These are phyloP conservation scores for Heliconius erato DNA, from an alignment of 2,888 invertebrate genomes.

Conservation along the genomic window DNA sequence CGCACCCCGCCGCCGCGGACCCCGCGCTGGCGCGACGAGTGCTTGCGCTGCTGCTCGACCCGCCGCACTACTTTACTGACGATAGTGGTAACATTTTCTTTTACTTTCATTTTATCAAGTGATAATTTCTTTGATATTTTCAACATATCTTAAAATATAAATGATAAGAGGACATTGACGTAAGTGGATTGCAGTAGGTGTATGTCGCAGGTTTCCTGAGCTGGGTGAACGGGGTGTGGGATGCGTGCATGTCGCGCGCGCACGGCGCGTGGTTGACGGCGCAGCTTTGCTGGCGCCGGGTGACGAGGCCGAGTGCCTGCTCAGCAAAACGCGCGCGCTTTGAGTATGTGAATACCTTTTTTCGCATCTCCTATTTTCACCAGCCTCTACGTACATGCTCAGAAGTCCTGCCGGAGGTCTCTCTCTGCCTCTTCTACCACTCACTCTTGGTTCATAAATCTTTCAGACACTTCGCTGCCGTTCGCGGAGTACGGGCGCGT, in stretches of 20 bases:
- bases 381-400: neutral
- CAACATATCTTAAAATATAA: neutral
- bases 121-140: too few species aligned
- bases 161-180: neutral
- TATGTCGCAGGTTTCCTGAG: conserved; percentile 57
- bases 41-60: conserved; percentile 62
- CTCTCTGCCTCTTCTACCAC: too few species aligned
- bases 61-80: conserved; percentile 71
- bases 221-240: conserved; percentile 57
- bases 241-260: conserved; percentile 57
- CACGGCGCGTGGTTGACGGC: conserved; percentile 59
- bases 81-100: conserved; percentile 56
- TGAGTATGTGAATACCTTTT: neutral
- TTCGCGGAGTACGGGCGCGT: conserved; percentile 69
- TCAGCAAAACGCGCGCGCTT: conserved; percentile 50
- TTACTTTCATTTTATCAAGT: too few species aligned
- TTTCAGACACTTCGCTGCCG: conserved; percentile 55
- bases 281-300: conserved; percentile 69
- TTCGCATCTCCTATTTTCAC: neutral
- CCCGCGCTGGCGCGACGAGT: conserved; percentile 53
- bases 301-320: conserved; percentile 53
- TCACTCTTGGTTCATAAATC: conserved; percentile 2
- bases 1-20: conserved; percentile 54
- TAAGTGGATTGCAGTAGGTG: neutral
- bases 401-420: too few species aligned